These are phyloP conservation scores for Sclerurus mexicanus DNA, from an alignment of 2,113 vertebrate genomes.

Conservation along the genomic window DNA sequence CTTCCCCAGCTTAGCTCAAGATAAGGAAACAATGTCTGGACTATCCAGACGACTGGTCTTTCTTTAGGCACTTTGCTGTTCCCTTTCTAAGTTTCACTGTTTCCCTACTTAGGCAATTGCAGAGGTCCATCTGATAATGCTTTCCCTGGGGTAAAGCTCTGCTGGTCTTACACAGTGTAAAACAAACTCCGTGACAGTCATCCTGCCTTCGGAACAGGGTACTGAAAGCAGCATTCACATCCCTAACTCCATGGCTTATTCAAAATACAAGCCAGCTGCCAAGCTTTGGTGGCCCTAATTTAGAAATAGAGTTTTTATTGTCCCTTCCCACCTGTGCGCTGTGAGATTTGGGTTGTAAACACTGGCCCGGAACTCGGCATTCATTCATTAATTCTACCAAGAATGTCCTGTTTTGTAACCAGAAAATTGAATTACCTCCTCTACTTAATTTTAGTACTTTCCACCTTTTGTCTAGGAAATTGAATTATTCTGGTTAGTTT, in stretches of 20 bases:
- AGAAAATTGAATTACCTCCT: conserved; percentile 7
- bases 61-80: not conserved
- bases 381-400: conserved; percentile 51
- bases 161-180: not conserved
- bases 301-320: conserved; percentile 6
- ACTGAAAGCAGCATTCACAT: not conserved
- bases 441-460: conserved; percentile 25
- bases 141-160: not conserved
- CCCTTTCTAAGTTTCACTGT: not conserved
- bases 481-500: not conserved
- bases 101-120: not conserved
- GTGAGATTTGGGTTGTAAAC: not conserved
- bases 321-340: not conserved
- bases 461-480: conserved; percentile 7
- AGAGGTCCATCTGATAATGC: not conserved
- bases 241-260: not conserved
- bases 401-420: conserved; percentile 33
- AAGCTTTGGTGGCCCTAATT: not conserved
- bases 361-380: not conserved
- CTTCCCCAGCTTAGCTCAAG: conserved; percentile 7
- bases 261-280: not conserved
- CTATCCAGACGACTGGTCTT: conserved; percentile 5
- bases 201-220: not conserved
- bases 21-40: conserved; percentile 8
- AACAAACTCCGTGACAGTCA: not conserved